Percentiles rank a stretch among this genome's conserved stretches.
These are phyloP conservation scores for Laterallus jamaicensis DNA, from an alignment of 2,113 vertebrate genomes.

Conservation along the genomic window DNA sequence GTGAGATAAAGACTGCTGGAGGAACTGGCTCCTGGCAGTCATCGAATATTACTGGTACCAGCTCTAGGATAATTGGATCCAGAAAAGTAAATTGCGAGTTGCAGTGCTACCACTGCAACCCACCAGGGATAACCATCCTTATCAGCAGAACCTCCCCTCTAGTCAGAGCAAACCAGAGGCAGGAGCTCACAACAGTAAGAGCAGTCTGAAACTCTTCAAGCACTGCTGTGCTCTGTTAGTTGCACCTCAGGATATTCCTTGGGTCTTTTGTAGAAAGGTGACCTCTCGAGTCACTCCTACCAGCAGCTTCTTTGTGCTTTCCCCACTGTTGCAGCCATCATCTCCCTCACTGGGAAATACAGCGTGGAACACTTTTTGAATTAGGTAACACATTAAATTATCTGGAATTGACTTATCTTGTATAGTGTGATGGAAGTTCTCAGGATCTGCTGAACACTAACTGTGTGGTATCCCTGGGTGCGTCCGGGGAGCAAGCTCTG, in stretches of 20 bases:
- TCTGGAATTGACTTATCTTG: background rate
- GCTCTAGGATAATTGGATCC: background rate
- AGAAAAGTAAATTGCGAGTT: background rate
- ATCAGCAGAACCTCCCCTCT: background rate
- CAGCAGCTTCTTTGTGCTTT: background rate
- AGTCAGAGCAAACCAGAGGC: background rate
- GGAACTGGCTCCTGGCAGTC: background rate
- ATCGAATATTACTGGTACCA: background rate
- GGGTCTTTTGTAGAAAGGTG: background rate
- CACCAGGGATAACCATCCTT: background rate
- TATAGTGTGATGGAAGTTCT: background rate
- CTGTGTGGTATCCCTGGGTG: rapidly evolving
- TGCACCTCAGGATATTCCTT: background rate
- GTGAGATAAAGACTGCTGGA: background rate
- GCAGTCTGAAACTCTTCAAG: background rate
- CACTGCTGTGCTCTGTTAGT: background rate
- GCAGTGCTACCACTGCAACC: background rate
- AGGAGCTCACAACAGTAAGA: background rate
- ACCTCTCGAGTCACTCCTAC: background rate
- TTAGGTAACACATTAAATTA: background rate
- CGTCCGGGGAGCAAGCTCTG: background rate
- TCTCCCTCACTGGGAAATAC: background rate
- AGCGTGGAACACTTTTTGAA: background rate
- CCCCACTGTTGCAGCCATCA: background rate
- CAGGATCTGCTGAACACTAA: background rate